Base-by-base conservation (phyloP, 2,888 invertebrate genomes). In the Amphipoea oculea region DNA sequence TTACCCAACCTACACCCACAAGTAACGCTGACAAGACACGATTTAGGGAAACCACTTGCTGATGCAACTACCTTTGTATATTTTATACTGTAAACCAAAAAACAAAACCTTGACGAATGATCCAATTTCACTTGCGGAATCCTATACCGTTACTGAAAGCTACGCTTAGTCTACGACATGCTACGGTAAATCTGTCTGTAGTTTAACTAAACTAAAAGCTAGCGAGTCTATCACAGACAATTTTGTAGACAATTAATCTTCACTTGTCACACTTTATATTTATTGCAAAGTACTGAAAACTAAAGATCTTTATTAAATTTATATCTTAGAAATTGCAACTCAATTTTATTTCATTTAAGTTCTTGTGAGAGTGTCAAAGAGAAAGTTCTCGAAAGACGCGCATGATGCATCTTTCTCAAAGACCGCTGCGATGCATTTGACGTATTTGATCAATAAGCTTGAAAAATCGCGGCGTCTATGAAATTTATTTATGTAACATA, bases 111-210 rank as follows among this genome's bases (percentile, higher is more conserved):
- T 85, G 82, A 81, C 85, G 86, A 77, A 81, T 75, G 85, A 85
- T 85, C 82, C 86, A 85, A 85, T 85, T 85, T 85, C 85, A 85
- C 86, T 88, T 12, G 71, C 74, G 88, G 86, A 85, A 85, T 85
- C 85, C 85, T 85, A 85, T 85, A 85, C 85, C 88, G 85, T 85
- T 85, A 85, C 85, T 85, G 88, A 85, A 88, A 88, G 85, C 86
- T 77, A 65, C 82, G 69, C 85, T 87, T 63, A 85, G 82, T 88
- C 83, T 88, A 69, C 79, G 79, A 86, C 76, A 86, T 88, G 88
- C 72, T 86, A 86, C 86, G 86, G 88, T 86, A 86, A 88, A 88
- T 88, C 78, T 72, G 84, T 84, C 74, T 86, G 78, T 77, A 82
- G 72, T 79, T 79, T 70, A 77, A 82, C 45, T 54, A 73, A 86